Evolutionary conservation across 2,113 vertebrate genomes (phyloP).

Genomic region (Urocynchramus pylzowi): DNA sequence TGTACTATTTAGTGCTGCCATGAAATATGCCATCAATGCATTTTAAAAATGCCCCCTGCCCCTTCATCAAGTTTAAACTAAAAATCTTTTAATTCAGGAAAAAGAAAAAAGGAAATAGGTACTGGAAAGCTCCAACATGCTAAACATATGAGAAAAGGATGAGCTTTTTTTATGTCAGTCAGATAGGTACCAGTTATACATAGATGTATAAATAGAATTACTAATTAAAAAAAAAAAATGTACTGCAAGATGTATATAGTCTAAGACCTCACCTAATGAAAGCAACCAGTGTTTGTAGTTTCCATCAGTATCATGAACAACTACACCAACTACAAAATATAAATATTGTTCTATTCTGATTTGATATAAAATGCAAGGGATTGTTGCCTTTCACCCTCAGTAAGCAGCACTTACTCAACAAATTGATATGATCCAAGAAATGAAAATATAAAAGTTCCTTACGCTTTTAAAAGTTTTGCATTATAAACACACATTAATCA

Average conservation of each 20-base stretch:
- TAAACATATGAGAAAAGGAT: conserved; percentile 32
- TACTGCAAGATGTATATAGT: background rate
- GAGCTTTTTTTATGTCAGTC: background rate
- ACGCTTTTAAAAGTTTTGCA: background rate
- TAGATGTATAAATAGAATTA: conserved; percentile 36
- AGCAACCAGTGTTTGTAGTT: conserved; percentile 3
- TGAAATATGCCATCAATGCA: background rate
- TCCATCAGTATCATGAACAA: conserved; percentile 59
- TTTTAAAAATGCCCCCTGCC: background rate
- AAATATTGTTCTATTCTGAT: conserved; percentile 27
- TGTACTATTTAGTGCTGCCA: background rate
- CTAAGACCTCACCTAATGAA: conserved; percentile 12
- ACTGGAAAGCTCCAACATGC: conserved; percentile 47
- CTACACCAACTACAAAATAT: conserved; percentile 61
- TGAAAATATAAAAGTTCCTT: background rate
- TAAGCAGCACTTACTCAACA: background rate
- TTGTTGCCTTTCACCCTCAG: conserved; percentile 17
- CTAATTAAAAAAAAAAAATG: background rate
- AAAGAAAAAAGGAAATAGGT: conserved; percentile 41
- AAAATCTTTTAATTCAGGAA: conserved; percentile 70
- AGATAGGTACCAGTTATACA: background rate
- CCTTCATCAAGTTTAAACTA: conserved; percentile 52
- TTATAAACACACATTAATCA: background rate
- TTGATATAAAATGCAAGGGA: conserved; percentile 17
- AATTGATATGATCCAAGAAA: background rate